Evolutionary conservation across 1,140 invertebrate genomes (phyloP), one percentile per base, ranked within the genome.

Genomic region (Musca domestica): DNA sequence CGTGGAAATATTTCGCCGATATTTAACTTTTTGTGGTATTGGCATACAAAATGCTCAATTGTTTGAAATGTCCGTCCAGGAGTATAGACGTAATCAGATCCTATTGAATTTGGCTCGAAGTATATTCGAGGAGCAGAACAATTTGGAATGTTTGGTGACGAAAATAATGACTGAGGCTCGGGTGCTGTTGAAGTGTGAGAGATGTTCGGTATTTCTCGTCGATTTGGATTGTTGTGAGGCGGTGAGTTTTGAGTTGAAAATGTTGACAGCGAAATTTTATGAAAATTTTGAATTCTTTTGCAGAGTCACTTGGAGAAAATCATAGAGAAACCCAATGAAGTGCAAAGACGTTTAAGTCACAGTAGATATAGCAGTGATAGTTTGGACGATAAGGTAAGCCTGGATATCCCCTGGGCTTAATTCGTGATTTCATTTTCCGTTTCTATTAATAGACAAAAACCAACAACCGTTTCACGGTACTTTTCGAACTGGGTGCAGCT

Each of bases 151-250:
- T 73, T 85, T 98, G 12, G 95, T 98, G 22, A 95, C 93, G 56
- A 97, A 96, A 85, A 98, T 98, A 72, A 98, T 98, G 94, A 94
- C 91, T 7, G 94, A 98, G 83, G 95, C 95, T 0, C 88, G 95
- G 72, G 94, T 95, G 71, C 83, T 98, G 64, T 84, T 98, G 25
- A 95, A 96, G 79, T 98, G 95, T 82, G 93, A 97, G 76, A 85
- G 93, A 63, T 97, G 94, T 78, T 90, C 94, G 1, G 94, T 98
- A 1, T 96, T 94, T 81, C 86, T 95, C 27, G 84, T 95, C 41
- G 92, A 95, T 78, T 86, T 92, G 41, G 92, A 95, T 73, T 91
- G 91, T 74, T 91, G 91, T 74, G 92, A 94, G 84, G 90, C 91
- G 81, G 92, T 95, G 81, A 90, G 88, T n/a, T n/a, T n/a, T n/a